A percentile compares a stretch with the other conserved stretches of the same genome.
phyloP scores from a whole-genome alignment of 2,797 vertebrate genomes.

The Myotis myotis region DNA sequence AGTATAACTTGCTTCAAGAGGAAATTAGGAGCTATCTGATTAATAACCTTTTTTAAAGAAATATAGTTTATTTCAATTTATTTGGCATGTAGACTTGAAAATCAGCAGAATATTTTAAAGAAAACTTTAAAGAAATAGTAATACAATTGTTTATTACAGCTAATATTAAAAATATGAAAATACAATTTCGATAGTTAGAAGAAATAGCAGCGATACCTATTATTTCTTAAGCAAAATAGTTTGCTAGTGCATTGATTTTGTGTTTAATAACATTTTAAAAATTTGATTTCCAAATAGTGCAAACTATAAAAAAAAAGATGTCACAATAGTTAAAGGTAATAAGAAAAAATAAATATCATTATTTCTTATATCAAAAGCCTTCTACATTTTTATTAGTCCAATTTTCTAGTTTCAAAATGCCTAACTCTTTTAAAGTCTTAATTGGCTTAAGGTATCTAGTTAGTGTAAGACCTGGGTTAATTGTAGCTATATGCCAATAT shows the following conservation, averaged over 20 bases:
- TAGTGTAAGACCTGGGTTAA: not conserved
- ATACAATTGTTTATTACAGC: not conserved
- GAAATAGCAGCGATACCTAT: not conserved
- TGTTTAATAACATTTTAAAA: not conserved
- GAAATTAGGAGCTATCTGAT: not conserved
- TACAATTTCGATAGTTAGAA: not conserved
- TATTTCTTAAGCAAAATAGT: not conserved
- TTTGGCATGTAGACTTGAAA: not conserved
- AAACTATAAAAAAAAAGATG: not conserved
- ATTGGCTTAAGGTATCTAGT: not conserved
- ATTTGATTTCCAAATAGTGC: not conserved
- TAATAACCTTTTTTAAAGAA: not conserved
- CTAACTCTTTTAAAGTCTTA: not conserved
- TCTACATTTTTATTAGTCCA: not conserved
- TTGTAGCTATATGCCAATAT: not conserved
- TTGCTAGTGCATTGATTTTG: not conserved
- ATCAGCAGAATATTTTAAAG: not conserved
- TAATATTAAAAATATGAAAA: not conserved
- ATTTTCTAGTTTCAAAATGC: not conserved
- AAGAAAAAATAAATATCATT: not conserved
- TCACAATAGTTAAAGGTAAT: not conserved
- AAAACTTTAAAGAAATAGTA: not conserved
- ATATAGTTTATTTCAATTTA: not conserved
- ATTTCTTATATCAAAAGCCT: not conserved
- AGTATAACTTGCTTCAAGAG: not conserved